Evolutionary conservation across 1,140 invertebrate species (phyloP).

Genomic region (Penaeus vannamei): DNA sequence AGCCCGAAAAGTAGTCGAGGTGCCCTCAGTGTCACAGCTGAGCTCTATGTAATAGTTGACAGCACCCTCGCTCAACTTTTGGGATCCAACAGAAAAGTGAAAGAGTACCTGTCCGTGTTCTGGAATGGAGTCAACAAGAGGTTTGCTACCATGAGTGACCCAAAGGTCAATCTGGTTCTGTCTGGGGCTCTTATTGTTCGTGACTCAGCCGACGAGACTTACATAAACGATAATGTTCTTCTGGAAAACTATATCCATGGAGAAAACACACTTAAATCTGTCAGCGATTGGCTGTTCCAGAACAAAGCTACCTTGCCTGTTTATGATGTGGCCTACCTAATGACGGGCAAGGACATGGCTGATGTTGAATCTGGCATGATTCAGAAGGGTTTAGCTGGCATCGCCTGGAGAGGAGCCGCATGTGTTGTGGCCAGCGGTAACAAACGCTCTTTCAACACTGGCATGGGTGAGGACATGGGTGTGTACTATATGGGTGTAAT

Average conservation of each 20-base stretch:
- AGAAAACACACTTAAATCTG: constrained; percentile 48
- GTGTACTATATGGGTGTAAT: constrained; percentile 66
- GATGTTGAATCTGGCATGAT: constrained; percentile 40
- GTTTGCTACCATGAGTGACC: constrained; percentile 63
- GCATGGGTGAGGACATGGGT: constrained; percentile 67
- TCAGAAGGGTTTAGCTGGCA: constrained; percentile 41
- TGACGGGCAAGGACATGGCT: constrained; percentile 62
- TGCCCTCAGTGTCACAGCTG: constrained; percentile 40
- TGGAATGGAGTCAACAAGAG: constrained; percentile 67
- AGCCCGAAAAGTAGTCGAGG: neutral
- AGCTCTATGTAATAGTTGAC: constrained; percentile 68
- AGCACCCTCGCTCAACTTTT: constrained; percentile 55
- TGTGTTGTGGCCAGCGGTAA: constrained; percentile 45
- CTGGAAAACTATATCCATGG: constrained; percentile 48
- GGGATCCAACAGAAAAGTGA: constrained; percentile 46
- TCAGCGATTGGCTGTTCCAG: constrained; percentile 61
- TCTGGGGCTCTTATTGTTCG: constrained; percentile 61
- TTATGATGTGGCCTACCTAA: constrained; percentile 65
- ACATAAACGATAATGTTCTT: constrained; percentile 58
- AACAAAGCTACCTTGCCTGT: constrained; percentile 44
- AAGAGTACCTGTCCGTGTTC: constrained; percentile 66
- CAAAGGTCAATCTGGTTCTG: constrained; percentile 60
- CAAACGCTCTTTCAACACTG: constrained; percentile 52
- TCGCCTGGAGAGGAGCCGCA: constrained; percentile 36
- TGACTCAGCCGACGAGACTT: constrained; percentile 52